Percentiles rank a stretch among this genome's conserved stretches.
Conservation (phyloP, 2,888 invertebrate species). For the Acrobasis repandana region DNA sequence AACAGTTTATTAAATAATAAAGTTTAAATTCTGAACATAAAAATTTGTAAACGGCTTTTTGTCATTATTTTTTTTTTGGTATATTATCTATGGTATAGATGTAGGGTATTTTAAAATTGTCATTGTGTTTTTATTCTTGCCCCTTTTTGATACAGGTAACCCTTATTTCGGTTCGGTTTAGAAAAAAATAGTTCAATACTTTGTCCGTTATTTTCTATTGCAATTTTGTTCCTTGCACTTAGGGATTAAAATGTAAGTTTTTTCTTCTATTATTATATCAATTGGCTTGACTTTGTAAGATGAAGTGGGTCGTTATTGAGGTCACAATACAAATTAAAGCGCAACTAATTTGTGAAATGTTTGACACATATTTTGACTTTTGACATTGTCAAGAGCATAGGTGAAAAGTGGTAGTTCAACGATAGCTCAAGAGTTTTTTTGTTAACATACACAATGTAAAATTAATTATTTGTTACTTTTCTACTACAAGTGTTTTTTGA, state of each 20-base stretch:
- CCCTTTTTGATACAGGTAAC: conserved; percentile 49
- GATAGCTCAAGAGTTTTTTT: neutral
- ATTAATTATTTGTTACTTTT: neutral
- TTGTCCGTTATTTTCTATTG: conserved; percentile 24
- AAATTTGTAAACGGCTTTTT: conserved; percentile 74
- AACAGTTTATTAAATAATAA: conserved; percentile 74
- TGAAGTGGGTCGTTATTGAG: conserved; percentile 58
- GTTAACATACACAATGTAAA: neutral
- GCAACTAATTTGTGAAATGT: conserved; percentile 43
- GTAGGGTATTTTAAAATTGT: conserved; percentile 63
- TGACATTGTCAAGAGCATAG: conserved; percentile 12
- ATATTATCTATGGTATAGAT: conserved; percentile 55
- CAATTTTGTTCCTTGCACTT: conserved; percentile 32
- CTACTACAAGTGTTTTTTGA: too few species aligned
- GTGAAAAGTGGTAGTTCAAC: neutral
- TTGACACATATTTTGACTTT: conserved; percentile 23
- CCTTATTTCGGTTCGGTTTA: conserved; percentile 60
- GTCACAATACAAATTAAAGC: conserved; percentile 51
- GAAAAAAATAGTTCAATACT: conserved; percentile 38
- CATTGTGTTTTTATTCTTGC: conserved; percentile 68
- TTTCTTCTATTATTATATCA: conserved; percentile 24
- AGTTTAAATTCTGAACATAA: conserved; percentile 66
- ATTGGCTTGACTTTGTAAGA: conserved; percentile 41
- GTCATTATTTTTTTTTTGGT: conserved; percentile 45
- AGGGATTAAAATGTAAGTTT: conserved; percentile 25